Base-by-base conservation (phyloP, 2,113 vertebrate species). In the Atractosteus spatula region DNA sequence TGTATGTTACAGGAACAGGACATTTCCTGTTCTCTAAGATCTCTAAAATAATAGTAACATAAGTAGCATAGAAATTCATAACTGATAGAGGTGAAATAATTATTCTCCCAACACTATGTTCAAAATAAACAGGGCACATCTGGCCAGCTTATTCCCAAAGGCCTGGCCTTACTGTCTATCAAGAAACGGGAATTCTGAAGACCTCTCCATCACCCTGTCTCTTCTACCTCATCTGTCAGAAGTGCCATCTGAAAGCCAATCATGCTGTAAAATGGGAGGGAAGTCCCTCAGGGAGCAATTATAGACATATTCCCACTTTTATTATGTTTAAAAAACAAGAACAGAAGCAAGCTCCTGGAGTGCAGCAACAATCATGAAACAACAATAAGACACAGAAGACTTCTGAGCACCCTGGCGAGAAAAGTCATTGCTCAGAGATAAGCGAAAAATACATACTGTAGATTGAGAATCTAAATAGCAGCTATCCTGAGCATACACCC, bases 221-320 rank as follows among this genome's bases (percentile, higher is more conserved):
- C 17, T 7, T 63, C 51, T n/a, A 16, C 42, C 59, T 56, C 44
- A 54, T 59, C 51, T 59, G 65, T 42, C 8, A 16, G 41, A 63
- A 8, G 44, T 45, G 42, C 41, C 43, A 59, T 74, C 42, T 62
- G 55, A 41, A 56, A 54, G 64, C 51, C 65, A 76, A 64, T 72
- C 70, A 62, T 10, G 66, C 17, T 43, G 45, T 17, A 62, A 43
- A 71, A 45, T 72, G 55, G 71, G 66, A 17, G 66, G 67, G 17
- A 63, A 12, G 71, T 73, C 75, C 70, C 70, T 66, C 6, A 13
- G 71, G 67, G 75, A 70, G 68, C 71, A 69, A 72, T 69, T 65
- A 75, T 61, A 71, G 7, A 75, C 3, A 65, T 70, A 68, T 64
- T 43, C 71, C 72, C 45, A 42, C 29, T 45, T 69, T 8, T 67